phyloP scores from a whole-genome alignment of 1,140 invertebrate genomes.

The Tenebrio molitor region DNA sequence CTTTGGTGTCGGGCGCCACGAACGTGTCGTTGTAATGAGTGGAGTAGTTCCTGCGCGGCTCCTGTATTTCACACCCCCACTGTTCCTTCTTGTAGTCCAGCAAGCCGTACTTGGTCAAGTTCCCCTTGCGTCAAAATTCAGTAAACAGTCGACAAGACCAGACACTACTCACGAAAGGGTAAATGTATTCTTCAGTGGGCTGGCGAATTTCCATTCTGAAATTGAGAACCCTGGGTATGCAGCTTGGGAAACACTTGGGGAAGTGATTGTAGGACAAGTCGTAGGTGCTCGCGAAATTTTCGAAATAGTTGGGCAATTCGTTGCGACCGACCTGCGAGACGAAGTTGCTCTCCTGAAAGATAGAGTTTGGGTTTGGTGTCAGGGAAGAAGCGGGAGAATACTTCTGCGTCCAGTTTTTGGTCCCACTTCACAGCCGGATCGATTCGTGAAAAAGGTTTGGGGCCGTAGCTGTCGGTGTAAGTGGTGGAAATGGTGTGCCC shows the following conservation, averaged over 20 bases:
- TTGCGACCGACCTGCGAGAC: conserved; percentile 6
- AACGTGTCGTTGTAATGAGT: conserved; percentile 39
- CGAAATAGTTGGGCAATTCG: conserved; percentile 46
- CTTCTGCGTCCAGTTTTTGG: conserved; percentile 42
- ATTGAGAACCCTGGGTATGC: too few relatives aligned
- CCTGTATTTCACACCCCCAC: conserved; percentile 46
- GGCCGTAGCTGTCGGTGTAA: background rate
- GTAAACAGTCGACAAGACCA: background rate
- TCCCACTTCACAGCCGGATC: conserved; percentile 41
- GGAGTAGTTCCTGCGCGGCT: background rate
- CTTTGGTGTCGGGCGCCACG: conserved; percentile 10
- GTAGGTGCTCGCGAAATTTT: conserved; percentile 49
- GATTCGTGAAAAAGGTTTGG: conserved; percentile 31
- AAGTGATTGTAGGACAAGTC: conserved; percentile 53
- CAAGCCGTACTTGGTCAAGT: conserved; percentile 42
- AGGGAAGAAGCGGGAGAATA: too few relatives aligned
- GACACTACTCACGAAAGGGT: conserved; percentile 50
- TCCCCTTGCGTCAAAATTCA: conserved; percentile 42
- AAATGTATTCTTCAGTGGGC: conserved; percentile 45
- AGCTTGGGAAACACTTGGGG: conserved; percentile 12
- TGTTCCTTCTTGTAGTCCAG: conserved; percentile 21
- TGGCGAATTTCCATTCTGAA: background rate
- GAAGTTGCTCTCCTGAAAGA: conserved; percentile 15
- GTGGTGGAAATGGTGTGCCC: background rate
- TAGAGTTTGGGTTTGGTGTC: background rate